A percentile compares a stretch with the other conserved stretches of the same genome.
Evolutionary conservation across 2,888 invertebrate species (phyloP).

Genomic region (Torymus aiolomorphi): DNA sequence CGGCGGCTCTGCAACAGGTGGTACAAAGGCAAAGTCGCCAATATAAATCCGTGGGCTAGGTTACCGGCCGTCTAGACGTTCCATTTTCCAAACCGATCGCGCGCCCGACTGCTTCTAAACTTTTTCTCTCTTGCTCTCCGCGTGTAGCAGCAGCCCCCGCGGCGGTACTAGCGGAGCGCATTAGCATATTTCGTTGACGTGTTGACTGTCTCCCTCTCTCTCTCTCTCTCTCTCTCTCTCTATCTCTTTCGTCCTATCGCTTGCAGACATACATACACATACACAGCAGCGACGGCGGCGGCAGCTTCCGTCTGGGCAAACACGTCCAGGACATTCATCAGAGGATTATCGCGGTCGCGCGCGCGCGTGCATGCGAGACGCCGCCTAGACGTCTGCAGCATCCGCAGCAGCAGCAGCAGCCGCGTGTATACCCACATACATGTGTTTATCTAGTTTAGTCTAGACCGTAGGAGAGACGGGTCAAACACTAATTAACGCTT

Average conservation of each 20-base stretch:
- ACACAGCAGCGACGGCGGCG: too few species aligned
- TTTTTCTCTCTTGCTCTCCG: background rate
- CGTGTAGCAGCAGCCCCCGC: background rate
- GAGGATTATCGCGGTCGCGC: slow-evolving; percentile 67
- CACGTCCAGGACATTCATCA: slow-evolving; percentile 72
- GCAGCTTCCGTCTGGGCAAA: slow-evolving; percentile 73
- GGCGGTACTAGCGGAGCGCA: background rate
- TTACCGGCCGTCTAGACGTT: slow-evolving; percentile 70
- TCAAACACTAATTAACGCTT: slow-evolving; percentile 72
- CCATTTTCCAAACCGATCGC: slow-evolving; percentile 59
- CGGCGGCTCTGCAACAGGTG: slow-evolving; percentile 73
- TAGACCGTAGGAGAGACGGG: slow-evolving; percentile 65
- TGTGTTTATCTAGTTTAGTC: slow-evolving; percentile 65
- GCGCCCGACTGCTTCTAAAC: background rate
- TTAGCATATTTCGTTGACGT: background rate
- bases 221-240: background rate
- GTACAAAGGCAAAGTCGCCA: slow-evolving; percentile 69
- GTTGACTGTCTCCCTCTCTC: background rate
- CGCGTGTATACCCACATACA: background rate
- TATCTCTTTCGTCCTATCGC: slow-evolving; percentile 25
- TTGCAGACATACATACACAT: slow-evolving; percentile 2
- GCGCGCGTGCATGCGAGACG: background rate
- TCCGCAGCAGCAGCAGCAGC: background rate
- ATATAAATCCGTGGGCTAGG: slow-evolving; percentile 70
- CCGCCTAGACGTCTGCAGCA: background rate